These are phyloP conservation scores for Meloidogyne exigua DNA, from an alignment of 1,140 invertebrate genomes.

Conservation along the genomic window DNA sequence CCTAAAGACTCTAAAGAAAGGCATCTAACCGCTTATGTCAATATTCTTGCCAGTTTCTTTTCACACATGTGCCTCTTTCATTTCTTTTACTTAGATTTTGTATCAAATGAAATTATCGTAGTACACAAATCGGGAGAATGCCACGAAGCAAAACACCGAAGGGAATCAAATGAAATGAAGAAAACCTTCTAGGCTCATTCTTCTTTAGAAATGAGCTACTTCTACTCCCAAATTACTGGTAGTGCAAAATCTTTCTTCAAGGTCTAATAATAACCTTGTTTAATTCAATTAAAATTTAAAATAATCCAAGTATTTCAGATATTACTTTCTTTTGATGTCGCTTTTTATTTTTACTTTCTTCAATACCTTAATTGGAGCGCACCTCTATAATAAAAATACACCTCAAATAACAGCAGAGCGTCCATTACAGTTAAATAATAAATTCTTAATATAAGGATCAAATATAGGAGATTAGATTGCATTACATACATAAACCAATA, in stretches of 20 bases:
- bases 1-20: too few species aligned
- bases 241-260: too few species aligned
- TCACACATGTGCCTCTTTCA: not conserved
- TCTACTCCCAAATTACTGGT: too few species aligned
- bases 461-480: too few species aligned
- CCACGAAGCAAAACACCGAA: not conserved
- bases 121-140: not conserved
- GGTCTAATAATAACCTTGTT: too few species aligned
- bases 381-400: not conserved
- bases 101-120: not conserved
- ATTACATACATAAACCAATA: not conserved
- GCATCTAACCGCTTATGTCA: not conserved
- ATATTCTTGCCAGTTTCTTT: not conserved
- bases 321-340: not conserved
- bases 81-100: not conserved
- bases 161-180: not conserved
- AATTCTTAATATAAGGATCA: too few species aligned
- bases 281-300: too few species aligned
- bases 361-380: not conserved
- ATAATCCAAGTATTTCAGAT: too few species aligned
- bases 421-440: not conserved
- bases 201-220: too few species aligned
- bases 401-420: conserved; percentile 12
- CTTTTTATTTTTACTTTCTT: not conserved
- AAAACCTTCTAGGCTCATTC: not conserved